Evolutionary conservation across 35 echinoderm and acorn worm species (phyloP).

Genomic region (Diadema setosum): DNA sequence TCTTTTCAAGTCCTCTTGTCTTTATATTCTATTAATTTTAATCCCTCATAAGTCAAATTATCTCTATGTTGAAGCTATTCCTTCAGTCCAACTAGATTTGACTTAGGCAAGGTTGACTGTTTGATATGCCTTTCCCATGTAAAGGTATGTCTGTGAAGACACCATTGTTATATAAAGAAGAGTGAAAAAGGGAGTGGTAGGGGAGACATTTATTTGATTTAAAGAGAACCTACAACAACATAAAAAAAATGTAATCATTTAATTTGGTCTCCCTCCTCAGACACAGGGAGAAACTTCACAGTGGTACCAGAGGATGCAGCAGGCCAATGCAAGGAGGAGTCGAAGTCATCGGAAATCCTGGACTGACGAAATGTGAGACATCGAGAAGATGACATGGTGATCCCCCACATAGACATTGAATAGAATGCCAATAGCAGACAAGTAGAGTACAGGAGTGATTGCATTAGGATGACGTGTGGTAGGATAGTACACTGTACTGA

Average conservation of each 20-base stretch:
- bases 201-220: neutral
- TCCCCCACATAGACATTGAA: neutral
- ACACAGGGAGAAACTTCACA: neutral
- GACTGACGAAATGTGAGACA: neutral
- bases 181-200: neutral
- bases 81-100: neutral
- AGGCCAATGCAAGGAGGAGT: neutral
- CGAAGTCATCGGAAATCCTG: neutral
- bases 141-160: neutral
- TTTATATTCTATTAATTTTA: too few species aligned
- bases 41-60: too few species aligned
- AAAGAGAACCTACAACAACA: neutral
- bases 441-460: too few species aligned
- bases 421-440: too few species aligned
- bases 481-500: too few species aligned
- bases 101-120: neutral
- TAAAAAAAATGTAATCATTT: neutral
- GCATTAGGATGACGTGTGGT: too few species aligned
- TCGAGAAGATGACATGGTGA: neutral
- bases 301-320: neutral
- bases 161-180: neutral
- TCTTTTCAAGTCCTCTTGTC: too few species aligned
- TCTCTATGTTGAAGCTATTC: too few species aligned
- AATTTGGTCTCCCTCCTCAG: neutral
- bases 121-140: neutral